phyloP scores from a whole-genome alignment of 2,113 vertebrate genomes.

The Alexandromys fortis region DNA sequence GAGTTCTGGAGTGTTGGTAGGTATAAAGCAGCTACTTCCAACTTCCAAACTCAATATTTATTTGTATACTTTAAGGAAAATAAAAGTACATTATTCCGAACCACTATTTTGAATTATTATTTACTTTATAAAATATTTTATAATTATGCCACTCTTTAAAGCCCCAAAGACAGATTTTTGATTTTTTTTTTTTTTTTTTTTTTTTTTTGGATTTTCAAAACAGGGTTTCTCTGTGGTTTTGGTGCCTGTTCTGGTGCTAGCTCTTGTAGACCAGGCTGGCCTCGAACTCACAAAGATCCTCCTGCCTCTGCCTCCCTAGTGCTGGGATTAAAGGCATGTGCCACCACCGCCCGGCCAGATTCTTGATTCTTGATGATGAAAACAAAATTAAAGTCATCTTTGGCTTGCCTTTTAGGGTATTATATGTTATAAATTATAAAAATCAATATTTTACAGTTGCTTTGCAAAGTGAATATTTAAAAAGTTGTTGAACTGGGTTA shows the following conservation, averaged over 20 bases:
- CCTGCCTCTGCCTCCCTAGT: too few relatives aligned
- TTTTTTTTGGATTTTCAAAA: too few relatives aligned
- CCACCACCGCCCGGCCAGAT: background rate
- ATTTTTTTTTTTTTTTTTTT: background rate
- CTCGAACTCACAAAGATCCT: too few relatives aligned
- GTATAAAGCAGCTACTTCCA: constrained; percentile 6
- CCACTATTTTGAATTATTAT: constrained; percentile 30
- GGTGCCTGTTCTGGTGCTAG: too few relatives aligned
- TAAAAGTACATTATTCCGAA: constrained; percentile 29
- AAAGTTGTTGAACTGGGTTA: background rate
- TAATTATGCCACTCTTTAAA: constrained; percentile 34
- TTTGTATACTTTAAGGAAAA: constrained; percentile 41
- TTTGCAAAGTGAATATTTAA: constrained; percentile 33
- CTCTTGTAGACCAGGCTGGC: too few relatives aligned
- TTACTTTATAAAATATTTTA: constrained; percentile 47
- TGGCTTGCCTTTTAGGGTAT: constrained; percentile 30
- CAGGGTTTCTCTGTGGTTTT: too few relatives aligned
- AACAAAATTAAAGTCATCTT: background rate
- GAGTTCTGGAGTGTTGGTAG: background rate
- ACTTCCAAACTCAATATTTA: constrained; percentile 35
- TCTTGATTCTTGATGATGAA: background rate
- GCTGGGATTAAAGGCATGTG: too few relatives aligned
- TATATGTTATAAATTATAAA: constrained; percentile 21
- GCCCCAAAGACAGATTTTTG: background rate
- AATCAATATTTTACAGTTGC: background rate